Percentiles rank a stretch among this genome's conserved stretches.
Evolutionary conservation across 1,140 invertebrate genomes (phyloP).

Genomic region (Drosophila persimilis): DNA sequence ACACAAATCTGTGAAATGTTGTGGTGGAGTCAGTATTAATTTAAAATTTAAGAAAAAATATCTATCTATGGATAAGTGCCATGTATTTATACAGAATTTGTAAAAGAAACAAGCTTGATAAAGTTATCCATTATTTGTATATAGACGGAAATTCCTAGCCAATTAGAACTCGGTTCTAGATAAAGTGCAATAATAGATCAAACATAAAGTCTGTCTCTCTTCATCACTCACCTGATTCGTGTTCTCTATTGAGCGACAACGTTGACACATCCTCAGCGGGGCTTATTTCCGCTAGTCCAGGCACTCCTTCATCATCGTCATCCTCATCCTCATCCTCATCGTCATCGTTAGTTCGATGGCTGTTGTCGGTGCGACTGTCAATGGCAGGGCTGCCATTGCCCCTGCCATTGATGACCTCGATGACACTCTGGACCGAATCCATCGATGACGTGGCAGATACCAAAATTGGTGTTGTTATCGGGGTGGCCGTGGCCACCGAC

Average conservation of each 20-base stretch:
- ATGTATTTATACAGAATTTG: too few relatives aligned
- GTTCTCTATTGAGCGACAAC: constrained; percentile 62
- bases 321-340: constrained; percentile 10
- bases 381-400: constrained; percentile 37
- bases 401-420: constrained; percentile 64
- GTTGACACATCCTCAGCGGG: constrained; percentile 58
- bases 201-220: not conserved
- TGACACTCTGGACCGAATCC: constrained; percentile 80
- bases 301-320: constrained; percentile 10
- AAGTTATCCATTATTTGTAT: not conserved
- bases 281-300: constrained; percentile 21
- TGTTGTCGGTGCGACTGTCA: constrained; percentile 37
- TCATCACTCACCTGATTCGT: constrained; percentile 70
- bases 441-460: constrained; percentile 77
- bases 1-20: too few relatives aligned
- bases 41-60: too few relatives aligned
- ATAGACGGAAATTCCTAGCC: not conserved
- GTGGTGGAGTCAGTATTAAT: too few relatives aligned
- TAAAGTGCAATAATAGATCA: too few relatives aligned
- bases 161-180: not conserved
- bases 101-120: too few relatives aligned
- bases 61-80: too few relatives aligned
- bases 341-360: constrained; percentile 22
- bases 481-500: constrained; percentile 44
- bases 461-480: constrained; percentile 73